Percentiles rank a stretch among this genome's conserved stretches.
Conservation (phyloP, 2,888 invertebrate genomes). For the Graphium colonna region DNA sequence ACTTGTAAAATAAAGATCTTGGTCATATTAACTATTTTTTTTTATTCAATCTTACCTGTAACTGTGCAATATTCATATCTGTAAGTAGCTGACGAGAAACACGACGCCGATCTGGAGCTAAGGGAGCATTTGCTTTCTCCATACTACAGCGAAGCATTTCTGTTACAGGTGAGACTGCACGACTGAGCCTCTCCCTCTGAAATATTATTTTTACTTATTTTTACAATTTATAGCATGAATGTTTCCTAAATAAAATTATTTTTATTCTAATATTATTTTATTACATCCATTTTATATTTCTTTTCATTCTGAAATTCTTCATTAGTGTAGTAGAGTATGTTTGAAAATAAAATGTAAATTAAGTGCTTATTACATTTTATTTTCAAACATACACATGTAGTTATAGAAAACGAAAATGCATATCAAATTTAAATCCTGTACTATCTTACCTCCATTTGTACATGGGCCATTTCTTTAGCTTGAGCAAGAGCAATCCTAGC, state of each 20-base stretch:
- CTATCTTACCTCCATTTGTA: constrained; percentile 92
- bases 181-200: constrained; percentile 80
- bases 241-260: too few relatives aligned
- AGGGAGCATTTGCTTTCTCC: constrained; percentile 90
- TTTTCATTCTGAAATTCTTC: too few relatives aligned
- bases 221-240: too few relatives aligned
- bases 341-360: too few relatives aligned
- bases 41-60: constrained; percentile 64
- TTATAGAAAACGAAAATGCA: too few relatives aligned
- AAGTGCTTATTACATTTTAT: too few relatives aligned
- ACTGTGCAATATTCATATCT: constrained; percentile 95
- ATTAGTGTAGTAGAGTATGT: too few relatives aligned
- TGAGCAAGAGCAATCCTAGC: constrained; percentile 92
- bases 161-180: constrained; percentile 89
- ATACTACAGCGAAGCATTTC: constrained; percentile 91
- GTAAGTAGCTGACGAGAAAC: constrained; percentile 91
- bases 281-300: too few relatives aligned
- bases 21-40: neutral
- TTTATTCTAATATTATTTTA: too few relatives aligned
- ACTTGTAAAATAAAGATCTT: too few relatives aligned
- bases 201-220: too few relatives aligned
- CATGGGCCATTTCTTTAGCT: constrained; percentile 94
- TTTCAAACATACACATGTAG: neutral
- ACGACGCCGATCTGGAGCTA: constrained; percentile 90
- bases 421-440: too few relatives aligned